Evolutionary conservation across 2,113 vertebrate genomes (phyloP).

Genomic region (Pollachius pollachius): DNA sequence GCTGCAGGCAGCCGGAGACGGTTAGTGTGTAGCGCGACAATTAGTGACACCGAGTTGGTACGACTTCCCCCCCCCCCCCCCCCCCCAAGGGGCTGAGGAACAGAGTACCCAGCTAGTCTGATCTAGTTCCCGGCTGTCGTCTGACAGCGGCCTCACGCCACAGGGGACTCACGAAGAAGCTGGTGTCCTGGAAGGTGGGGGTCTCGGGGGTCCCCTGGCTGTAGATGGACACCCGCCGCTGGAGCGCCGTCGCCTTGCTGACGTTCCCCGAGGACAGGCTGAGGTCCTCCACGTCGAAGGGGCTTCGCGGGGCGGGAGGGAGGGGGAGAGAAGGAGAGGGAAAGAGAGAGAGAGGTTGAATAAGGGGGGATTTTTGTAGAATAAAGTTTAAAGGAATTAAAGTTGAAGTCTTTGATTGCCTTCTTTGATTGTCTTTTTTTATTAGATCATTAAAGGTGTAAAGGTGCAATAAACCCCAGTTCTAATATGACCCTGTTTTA

Average conservation of each 20-base stretch:
- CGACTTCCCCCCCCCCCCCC: no score
- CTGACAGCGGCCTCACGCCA: no score
- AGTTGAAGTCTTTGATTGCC: background rate
- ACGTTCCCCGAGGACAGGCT: slow-evolving; percentile 85
- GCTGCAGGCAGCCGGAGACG: no score
- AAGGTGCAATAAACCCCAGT: no score
- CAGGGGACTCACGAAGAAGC: slow-evolving; percentile 91
- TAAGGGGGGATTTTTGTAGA: background rate
- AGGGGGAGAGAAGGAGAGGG: background rate
- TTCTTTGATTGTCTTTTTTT: background rate
- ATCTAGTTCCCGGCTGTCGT: no score
- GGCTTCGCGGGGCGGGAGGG: slow-evolving; percentile 63
- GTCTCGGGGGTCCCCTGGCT: slow-evolving; percentile 97
- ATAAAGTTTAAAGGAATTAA: no score
- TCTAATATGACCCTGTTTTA: no score
- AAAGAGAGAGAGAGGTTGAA: no score
- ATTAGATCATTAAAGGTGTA: background rate
- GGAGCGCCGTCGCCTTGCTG: slow-evolving; percentile 87
- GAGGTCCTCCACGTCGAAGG: slow-evolving; percentile 94
- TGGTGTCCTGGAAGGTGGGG: slow-evolving; percentile 89
- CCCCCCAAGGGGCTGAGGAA: no score
- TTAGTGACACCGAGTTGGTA: slow-evolving; percentile 9
- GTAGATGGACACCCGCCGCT: slow-evolving; percentile 93
- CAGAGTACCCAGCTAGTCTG: no score
- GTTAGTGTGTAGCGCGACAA: no score